phyloP scores from a whole-genome alignment of 2,113 vertebrate genomes.

The Phrynocephalus versicolor region DNA sequence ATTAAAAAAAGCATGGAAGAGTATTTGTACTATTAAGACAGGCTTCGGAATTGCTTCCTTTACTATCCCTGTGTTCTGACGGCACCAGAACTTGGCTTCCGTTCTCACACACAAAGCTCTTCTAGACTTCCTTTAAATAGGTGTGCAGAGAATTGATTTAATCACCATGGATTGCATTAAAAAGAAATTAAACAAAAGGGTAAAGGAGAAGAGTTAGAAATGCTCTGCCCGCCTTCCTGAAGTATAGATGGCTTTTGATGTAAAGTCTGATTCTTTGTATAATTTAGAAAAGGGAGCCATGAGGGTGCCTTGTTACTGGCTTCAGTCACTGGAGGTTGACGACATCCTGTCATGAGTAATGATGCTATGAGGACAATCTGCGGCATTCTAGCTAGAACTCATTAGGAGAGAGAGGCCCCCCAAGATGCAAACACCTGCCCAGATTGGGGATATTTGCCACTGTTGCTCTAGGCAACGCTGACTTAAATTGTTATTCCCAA shows the following conservation, averaged over 20 bases:
- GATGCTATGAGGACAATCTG: accelerated
- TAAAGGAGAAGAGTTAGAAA: constrained; percentile 25
- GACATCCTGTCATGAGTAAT: not conserved
- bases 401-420: accelerated
- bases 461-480: accelerated
- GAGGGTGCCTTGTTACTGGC: not conserved
- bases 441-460: not conserved
- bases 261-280: accelerated
- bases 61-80: not conserved
- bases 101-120: not conserved
- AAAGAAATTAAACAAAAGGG: constrained; percentile 36
- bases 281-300: not conserved
- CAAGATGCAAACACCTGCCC: accelerated
- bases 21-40: too few relatives aligned
- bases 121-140: constrained; percentile 26
- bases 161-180: constrained; percentile 51
- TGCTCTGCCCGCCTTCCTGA: constrained; percentile 27
- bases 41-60: accelerated
- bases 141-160: constrained; percentile 26
- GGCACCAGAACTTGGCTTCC: constrained; percentile 4
- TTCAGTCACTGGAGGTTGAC: accelerated
- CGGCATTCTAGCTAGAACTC: not conserved
- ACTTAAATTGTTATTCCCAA: not conserved
- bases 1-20: too few relatives aligned
- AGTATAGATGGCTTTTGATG: not conserved